Base-by-base conservation (phyloP, 2,888 invertebrate species). In the Lasiommata megera region DNA sequence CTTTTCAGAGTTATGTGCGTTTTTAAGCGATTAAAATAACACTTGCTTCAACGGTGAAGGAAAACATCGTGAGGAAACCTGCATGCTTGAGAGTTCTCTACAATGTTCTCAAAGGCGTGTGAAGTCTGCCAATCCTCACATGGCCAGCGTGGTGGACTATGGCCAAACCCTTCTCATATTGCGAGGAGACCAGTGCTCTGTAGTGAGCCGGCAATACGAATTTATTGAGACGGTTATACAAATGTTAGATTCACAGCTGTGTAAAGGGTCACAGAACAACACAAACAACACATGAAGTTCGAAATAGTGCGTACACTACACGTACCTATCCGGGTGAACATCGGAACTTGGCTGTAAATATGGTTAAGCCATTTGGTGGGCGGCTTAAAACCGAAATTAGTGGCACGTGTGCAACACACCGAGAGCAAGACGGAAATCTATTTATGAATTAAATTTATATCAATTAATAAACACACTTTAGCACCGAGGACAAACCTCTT, bases 381-480 rank as follows among this genome's bases (percentile, higher is more conserved):
- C 56, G 64, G 70, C 67, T 71, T 71, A 71, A 69, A 67, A 69
- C 69, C 65, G 63, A 67, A 69, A 69, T 71, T 70, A 71, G 65
- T 63, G 41, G 34, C 41, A 41, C 0, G 60, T 28, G 6, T 8
- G 60, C n/a, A 60, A 16, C 46, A 67, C 64, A 69, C 60, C 46
- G 59, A 14, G 68, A 1, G 40, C 48, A 14, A 44, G 44, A 29
- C 14, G 44, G 8, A 44, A 12, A 7, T 6, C 12, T 6, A n/a
- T 23, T 17, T 36, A 12, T n/a, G 1, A 36, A 36, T 6, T 36
- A 31, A 5, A 11, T 18, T 16, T 29, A 9, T 18, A 6, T 16
- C 23, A n/a, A n/a, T n/a, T n/a, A n/a, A n/a, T n/a, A n/a, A n/a
- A n/a, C n/a, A n/a, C n/a, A n/a, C n/a, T n/a, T n/a, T n/a, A n/a